Percentiles rank a stretch among this genome's conserved stretches.
phyloP scores from a whole-genome alignment of 92 coral and sea anemone species.

The Bergia puertoricense region DNA sequence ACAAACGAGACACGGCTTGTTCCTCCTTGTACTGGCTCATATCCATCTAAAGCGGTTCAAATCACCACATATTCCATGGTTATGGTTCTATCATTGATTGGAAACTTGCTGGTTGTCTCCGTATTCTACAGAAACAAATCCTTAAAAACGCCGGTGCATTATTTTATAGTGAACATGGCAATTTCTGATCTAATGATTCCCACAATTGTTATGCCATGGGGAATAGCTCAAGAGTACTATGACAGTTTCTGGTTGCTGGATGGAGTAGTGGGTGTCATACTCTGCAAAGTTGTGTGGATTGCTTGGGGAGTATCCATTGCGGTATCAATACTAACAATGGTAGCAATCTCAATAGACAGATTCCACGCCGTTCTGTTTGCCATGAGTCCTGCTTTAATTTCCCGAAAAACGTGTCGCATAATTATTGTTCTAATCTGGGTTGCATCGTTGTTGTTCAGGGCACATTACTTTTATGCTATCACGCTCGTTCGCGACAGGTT shows the following conservation, averaged over 20 bases:
- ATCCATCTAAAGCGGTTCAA: background rate
- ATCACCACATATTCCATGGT: background rate
- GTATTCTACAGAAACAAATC: conserved; percentile 32
- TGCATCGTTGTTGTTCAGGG: background rate
- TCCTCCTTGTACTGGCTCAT: background rate
- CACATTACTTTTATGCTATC: conserved; percentile 14
- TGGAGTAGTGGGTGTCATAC: background rate
- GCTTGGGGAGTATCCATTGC: conserved; percentile 18
- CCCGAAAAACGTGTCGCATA: conserved; percentile 16
- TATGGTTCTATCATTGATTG: conserved; percentile 9
- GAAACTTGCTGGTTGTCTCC: conserved; percentile 6
- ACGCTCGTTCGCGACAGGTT: background rate
- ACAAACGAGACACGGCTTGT: background rate
- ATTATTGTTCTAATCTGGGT: background rate
- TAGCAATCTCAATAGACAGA: conserved; percentile 15
- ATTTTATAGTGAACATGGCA: conserved; percentile 40
- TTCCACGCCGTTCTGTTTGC: conserved; percentile 34
- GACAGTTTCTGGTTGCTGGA: conserved; percentile 6
- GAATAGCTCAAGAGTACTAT: conserved; percentile 10
- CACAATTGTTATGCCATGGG: conserved; percentile 4
- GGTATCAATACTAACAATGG: conserved; percentile 27
- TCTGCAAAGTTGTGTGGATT: background rate
- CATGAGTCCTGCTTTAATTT: conserved; percentile 23
- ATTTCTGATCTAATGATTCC: conserved; percentile 22
- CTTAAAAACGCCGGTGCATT: conserved; percentile 33